These are phyloP conservation scores for Rhabdomys pumilio DNA, from an alignment of 2,797 vertebrate species.

Conservation along the genomic window DNA sequence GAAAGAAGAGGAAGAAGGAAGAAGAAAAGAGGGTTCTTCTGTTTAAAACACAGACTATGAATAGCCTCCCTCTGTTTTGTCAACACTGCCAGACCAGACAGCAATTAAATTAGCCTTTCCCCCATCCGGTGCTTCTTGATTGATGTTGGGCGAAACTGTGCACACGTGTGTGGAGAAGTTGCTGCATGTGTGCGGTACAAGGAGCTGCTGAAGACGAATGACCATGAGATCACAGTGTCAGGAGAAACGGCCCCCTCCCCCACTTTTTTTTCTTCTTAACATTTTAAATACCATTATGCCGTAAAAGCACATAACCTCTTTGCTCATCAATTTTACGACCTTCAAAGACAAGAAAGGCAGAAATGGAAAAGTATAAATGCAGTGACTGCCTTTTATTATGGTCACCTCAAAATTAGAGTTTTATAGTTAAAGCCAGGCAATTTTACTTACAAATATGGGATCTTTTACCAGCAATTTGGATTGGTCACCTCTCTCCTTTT, in stretches of 20 bases:
- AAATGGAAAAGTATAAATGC: constrained; percentile 62
- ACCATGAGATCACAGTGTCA: background rate
- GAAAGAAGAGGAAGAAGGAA: background rate
- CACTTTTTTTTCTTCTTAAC: constrained; percentile 45
- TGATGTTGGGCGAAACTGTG: background rate
- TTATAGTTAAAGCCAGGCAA: background rate
- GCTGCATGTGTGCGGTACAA: background rate
- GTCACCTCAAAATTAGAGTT: constrained; percentile 42
- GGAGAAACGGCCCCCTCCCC: background rate
- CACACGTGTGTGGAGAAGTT: background rate
- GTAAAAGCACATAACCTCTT: constrained; percentile 68
- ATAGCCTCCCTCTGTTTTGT: constrained; percentile 2
- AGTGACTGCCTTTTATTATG: constrained; percentile 2
- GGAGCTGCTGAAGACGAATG: background rate
- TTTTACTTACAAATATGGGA: background rate
- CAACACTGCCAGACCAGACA: constrained; percentile 22
- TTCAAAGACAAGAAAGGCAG: constrained; percentile 34
- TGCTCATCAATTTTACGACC: constrained; percentile 58
- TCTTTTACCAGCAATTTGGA: too few relatives aligned
- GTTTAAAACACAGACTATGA: constrained; percentile 10
- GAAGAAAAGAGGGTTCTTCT: background rate
- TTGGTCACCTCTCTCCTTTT: background rate
- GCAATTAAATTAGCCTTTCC: constrained; percentile 31
- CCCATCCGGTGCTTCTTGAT: background rate
- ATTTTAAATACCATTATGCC: constrained; percentile 68